Evolutionary conservation across 2,888 invertebrate genomes (phyloP).

Genomic region (Sinhomidia bicolor): DNA sequence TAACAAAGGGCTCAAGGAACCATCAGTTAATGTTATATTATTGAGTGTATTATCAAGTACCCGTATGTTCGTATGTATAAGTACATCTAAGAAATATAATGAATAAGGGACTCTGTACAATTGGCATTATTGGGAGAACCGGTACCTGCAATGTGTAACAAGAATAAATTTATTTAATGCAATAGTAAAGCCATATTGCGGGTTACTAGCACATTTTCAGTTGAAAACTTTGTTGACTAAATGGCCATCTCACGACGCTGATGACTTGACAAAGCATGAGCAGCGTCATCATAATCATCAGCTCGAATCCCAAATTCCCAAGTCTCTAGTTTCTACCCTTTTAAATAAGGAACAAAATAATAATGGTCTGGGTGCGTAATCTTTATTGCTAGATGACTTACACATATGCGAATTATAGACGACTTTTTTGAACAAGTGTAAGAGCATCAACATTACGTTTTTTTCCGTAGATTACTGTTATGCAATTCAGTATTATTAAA

Average conservation of each 20-base stretch:
- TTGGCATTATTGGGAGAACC: background rate
- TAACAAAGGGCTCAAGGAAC: no score
- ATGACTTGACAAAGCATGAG: background rate
- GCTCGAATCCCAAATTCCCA: background rate
- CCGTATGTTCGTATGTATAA: no score
- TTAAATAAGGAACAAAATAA: background rate
- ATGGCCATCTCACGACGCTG: slow-evolving; percentile 17
- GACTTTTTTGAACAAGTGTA: background rate
- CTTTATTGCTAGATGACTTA: background rate
- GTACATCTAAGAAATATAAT: no score
- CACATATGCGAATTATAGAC: background rate
- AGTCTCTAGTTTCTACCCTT: background rate
- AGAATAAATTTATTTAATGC: no score
- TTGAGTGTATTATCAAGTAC: no score
- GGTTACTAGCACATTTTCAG: background rate
- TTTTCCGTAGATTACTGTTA: background rate
- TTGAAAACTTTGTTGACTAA: background rate
- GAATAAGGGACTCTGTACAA: no score
- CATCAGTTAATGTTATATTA: no score
- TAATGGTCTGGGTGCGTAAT: background rate
- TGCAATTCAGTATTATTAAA: background rate
- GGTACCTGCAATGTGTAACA: no score
- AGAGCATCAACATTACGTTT: background rate
- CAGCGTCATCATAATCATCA: background rate
- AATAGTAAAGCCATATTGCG: background rate